These are phyloP conservation scores for Daubentonia madagascariensis DNA, from an alignment of 2,113 vertebrate species.

Conservation along the genomic window DNA sequence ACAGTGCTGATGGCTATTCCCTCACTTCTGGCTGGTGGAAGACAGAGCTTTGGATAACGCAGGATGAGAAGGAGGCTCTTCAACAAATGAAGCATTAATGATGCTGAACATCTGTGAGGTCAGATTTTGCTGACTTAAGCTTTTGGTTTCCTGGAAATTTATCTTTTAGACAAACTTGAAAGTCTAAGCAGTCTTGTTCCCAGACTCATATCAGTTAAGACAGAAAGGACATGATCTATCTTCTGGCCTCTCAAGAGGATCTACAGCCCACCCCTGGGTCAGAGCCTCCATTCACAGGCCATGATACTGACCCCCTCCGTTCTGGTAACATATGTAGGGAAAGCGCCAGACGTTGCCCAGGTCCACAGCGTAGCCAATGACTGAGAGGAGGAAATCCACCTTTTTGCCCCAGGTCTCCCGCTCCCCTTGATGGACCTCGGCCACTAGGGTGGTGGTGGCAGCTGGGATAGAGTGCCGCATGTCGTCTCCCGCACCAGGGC, in stretches of 20 bases:
- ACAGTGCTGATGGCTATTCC: background rate
- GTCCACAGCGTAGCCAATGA: slow-evolving; percentile 98
- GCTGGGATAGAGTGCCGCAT: slow-evolving; percentile 79
- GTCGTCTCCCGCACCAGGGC: slow-evolving; percentile 77
- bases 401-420: slow-evolving; percentile 98
- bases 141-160: background rate
- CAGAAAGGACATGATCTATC: background rate
- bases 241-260: background rate
- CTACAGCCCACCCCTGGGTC: background rate
- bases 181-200: background rate
- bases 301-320: slow-evolving; percentile 94
- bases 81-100: background rate
- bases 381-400: slow-evolving; percentile 97
- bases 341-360: slow-evolving; percentile 99
- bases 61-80: background rate
- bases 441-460: slow-evolving; percentile 82
- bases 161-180: background rate
- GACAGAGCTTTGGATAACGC: background rate
- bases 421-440: slow-evolving; percentile 78
- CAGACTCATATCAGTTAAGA: background rate
- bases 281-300: background rate
- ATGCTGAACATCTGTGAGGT: background rate
- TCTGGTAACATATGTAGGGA: slow-evolving; percentile 98
- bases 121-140: background rate
- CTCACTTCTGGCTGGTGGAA: background rate